Evolutionary conservation across 2,888 invertebrate genomes (phyloP), one percentile per base, ranked within the genome.

Genomic region (Meiosimyza platycephala): DNA sequence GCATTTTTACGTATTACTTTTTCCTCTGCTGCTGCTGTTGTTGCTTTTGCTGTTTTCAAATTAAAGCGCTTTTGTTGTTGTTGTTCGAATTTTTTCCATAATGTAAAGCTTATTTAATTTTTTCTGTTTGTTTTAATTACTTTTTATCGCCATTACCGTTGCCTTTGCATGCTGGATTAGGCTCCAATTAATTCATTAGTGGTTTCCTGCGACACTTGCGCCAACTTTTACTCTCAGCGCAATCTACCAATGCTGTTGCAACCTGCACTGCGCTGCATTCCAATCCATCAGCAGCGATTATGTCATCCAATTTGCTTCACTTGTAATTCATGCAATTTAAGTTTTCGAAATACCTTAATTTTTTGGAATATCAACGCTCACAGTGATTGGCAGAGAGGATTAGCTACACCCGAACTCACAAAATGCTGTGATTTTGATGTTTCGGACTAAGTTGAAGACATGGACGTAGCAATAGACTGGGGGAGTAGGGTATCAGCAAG

Each of bases 131-230:
- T 63, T 51, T 72, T 70, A 72, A 72, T 67, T 54, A 70, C 52
- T 60, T 40, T 52, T 69, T 60, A 52, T 48, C 57, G 62, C 62
- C 13, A 47, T 51, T 13, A 28, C 47, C 67, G 48, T 60, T 72
- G 70, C 63, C 71, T 62, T 60, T 66, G 9, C 70, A 15, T 18
- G 47, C 40, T 48, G 47, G 70, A 54, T 63, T 70, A 55, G 12
- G 54, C 66, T 70, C 69, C 75, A 75, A 77, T 78, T 76, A 76
- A 74, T 75, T 77, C 72, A 76, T 77, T 78, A 73, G 74, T 75
- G 70, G 76, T 76, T 78, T 78, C 78, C 78, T 78, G 78, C 75
- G 76, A 28, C 69, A 71, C 65, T 75, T 70, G 59, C n/a, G 40
- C 9, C 64, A 51, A 16, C 40, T 40, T 40, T 40, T 40, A 40